phyloP scores from a whole-genome alignment of 2,113 vertebrate genomes.

The Chaetodon trifascialis region DNA sequence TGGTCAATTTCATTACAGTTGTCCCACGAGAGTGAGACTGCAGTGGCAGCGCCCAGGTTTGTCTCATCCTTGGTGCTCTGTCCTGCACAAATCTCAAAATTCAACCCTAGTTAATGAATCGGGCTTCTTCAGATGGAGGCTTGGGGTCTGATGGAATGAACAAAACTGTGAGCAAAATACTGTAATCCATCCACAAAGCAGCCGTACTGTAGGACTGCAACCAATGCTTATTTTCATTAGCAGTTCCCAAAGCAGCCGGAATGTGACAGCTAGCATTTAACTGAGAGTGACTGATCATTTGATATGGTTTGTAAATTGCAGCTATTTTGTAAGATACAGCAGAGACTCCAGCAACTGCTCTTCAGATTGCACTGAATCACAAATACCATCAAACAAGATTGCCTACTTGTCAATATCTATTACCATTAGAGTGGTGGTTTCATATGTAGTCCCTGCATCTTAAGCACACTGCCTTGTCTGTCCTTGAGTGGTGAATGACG shows the following conservation, averaged over 20 bases:
- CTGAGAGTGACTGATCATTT: not conserved
- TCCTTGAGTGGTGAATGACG: conserved; percentile 66
- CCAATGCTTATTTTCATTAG: not conserved
- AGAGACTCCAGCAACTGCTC: conserved; percentile 3
- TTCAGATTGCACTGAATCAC: conserved; percentile 20
- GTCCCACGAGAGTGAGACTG: not conserved
- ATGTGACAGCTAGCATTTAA: not conserved
- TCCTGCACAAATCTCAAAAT: conserved; percentile 38
- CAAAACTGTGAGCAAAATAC: conserved; percentile 13
- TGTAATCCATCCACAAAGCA: not conserved
- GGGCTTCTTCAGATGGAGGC: not conserved
- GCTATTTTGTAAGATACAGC: not conserved
- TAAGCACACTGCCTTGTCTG: conserved; percentile 41
- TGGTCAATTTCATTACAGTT: conserved; percentile 27
- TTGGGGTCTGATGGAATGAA: conserved; percentile 4
- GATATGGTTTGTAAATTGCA: conserved; percentile 19
- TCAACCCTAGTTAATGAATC: conserved; percentile 31
- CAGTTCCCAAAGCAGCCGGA: not conserved
- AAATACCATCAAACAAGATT: conserved; percentile 49
- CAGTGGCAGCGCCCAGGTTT: not conserved
- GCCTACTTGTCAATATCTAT: conserved; percentile 65
- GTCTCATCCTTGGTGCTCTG: conserved; percentile 7
- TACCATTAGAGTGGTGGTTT: conserved; percentile 55
- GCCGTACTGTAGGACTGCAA: not conserved
- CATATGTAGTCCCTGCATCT: conserved; percentile 58